Base-by-base conservation (phyloP, 1,140 invertebrate species). In the Ostrea denselamellosa region DNA sequence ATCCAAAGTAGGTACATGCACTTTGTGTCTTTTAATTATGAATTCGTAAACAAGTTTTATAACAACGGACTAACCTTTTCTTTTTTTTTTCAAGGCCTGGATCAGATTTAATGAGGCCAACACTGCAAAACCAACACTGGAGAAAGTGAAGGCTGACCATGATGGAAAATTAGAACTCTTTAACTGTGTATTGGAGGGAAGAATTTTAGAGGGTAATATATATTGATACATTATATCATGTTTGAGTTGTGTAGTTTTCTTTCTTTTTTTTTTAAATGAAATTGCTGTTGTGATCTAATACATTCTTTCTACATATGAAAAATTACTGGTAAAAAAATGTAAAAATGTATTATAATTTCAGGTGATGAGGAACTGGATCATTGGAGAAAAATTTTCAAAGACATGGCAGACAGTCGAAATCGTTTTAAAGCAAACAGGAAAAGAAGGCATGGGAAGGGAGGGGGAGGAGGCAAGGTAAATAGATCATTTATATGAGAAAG, bases 351-450 rank as follows among this genome's bases (percentile, higher is more conserved):
- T 0, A 54, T 9, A 28, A 34, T 89, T 68, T n/a, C 34, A 89
- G 87, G 87, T 85, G 88, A 71, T 14, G 88, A 87, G 83, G 88
- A 89, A 87, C 52, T 89, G 28, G 88, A 87, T 54, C 88, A 89
- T n/a, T 89, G 88, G 88, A 87, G 86, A 85, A 89, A 87, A 83
- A 87, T 89, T 65, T 89, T 89, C 54, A 51, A 71, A 22, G 88
- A 89, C 25, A 54, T 25, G 44, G 65, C 81, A 25, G 85, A 89
- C 17, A 81, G 83, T 83, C 22, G 25, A 58, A 62, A 58, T 85
- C 25, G 28, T 7, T 51, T 82, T 14, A 87, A 87, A 14, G 52
- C 19, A 82, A 34, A 65, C 19, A 52, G 58, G 9, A 85, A 65
- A n/a, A 89, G 58, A 56, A 81, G 68, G 56, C 53, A 62, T 8